These are phyloP conservation scores for Malthinus flaveolus DNA, from an alignment of 2,888 invertebrate species.

Conservation along the genomic window DNA sequence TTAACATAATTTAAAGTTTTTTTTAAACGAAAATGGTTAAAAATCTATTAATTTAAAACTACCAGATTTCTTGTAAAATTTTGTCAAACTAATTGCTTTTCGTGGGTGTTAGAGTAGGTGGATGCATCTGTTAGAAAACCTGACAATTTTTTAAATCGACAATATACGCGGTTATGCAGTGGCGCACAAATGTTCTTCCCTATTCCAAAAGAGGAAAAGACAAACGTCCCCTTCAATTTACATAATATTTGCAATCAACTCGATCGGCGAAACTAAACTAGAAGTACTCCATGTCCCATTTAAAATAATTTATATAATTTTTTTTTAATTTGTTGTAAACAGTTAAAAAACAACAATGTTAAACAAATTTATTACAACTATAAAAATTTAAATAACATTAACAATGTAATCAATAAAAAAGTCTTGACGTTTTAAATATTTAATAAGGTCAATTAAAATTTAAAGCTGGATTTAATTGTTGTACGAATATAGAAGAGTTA, in stretches of 20 bases:
- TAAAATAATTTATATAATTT: not conserved
- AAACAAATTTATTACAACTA: conserved; percentile 3
- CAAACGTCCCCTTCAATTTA: too few relatives aligned
- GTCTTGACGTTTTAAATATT: not conserved
- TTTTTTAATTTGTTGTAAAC: conserved; percentile 3
- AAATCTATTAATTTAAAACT: conserved; percentile 1
- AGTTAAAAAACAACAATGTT: conserved; percentile 4
- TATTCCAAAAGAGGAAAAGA: too few relatives aligned
- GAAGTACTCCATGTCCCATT: not conserved
- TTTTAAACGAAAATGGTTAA: not conserved
- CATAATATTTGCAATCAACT: too few relatives aligned
- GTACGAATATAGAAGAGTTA: not conserved
- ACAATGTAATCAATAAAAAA: not conserved
- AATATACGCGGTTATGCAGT: not conserved
- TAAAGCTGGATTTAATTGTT: not conserved
- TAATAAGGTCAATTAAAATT: conserved; percentile 6
- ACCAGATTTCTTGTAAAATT: not conserved
- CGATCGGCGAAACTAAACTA: not conserved
- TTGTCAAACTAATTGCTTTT: conserved; percentile 2
- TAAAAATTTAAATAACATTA: not conserved
- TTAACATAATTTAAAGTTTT: not conserved
- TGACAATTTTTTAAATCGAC: not conserved
- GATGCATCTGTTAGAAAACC: not conserved
- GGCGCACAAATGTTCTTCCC: too few relatives aligned
- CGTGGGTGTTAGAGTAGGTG: not conserved